phyloP scores from a whole-genome alignment of 2,113 vertebrate species.

The Cygnus atratus region DNA sequence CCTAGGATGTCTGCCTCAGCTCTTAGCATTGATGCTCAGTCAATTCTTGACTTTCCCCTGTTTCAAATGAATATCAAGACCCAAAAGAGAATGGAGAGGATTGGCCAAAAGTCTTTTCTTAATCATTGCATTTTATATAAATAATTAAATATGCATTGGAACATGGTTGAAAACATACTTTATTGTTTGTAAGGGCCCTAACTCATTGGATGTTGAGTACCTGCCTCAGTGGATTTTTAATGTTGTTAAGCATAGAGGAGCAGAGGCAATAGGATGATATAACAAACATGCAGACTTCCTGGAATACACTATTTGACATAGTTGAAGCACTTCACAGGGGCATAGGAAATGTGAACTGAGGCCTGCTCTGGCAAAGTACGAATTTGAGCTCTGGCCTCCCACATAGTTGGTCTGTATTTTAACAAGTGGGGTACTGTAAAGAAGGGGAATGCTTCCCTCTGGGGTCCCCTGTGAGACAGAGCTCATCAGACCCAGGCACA shows the following conservation, averaged over 20 bases:
- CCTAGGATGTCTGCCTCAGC: not conserved
- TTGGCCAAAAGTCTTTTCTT: not conserved
- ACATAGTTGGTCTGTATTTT: constrained; percentile 42
- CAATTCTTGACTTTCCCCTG: not conserved
- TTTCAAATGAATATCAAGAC: not conserved
- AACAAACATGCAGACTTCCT: not conserved
- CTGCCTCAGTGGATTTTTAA: not conserved
- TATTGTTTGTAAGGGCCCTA: not conserved
- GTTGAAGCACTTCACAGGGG: constrained; percentile 23
- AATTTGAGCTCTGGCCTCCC: constrained; percentile 40
- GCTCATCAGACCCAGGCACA: constrained; percentile 14
- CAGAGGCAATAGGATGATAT: not conserved
- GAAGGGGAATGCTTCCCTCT: not conserved
- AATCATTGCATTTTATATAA: not conserved
- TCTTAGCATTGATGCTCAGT: fast-evolving
- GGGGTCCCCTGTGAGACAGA: not conserved
- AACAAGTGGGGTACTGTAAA: constrained; percentile 44
- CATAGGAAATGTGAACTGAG: not conserved
- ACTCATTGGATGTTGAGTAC: not conserved
- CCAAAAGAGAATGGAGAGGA: not conserved
- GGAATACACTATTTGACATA: not conserved
- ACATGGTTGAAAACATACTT: not conserved
- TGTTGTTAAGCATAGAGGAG: not conserved
- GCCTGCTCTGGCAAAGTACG: not conserved
- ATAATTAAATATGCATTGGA: not conserved